These are phyloP conservation scores for Chamaetylas fuelleborni DNA, from an alignment of 2,113 vertebrate genomes.

Conservation along the genomic window DNA sequence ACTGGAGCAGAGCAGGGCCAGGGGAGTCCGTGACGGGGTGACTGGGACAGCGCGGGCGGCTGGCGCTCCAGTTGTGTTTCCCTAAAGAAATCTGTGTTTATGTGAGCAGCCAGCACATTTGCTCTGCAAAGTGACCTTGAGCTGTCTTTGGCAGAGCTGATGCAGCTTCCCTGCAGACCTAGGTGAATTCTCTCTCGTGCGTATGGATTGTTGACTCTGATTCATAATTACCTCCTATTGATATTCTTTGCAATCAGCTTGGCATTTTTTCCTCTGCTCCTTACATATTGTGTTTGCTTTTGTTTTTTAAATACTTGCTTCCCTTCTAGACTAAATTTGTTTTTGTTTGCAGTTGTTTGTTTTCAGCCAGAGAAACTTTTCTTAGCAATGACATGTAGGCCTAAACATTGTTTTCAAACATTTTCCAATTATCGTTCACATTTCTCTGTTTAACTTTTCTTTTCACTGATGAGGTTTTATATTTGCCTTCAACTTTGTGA, in stretches of 20 bases:
- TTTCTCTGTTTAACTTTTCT: slow-evolving; percentile 9
- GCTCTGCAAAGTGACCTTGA: slow-evolving; percentile 34
- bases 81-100: neutral
- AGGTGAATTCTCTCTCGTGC: neutral
- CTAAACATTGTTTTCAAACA: neutral
- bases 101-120: neutral
- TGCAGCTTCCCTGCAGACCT: neutral
- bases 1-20: neutral
- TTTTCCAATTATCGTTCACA: neutral
- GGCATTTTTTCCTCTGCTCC: slow-evolving; percentile 23
- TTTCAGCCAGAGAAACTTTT: neutral
- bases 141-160: slow-evolving; percentile 11
- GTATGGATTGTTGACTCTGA: slow-evolving; percentile 40
- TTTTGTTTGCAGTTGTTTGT: slow-evolving; percentile 39
- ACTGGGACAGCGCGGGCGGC: fast-evolving
- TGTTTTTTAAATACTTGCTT: slow-evolving; percentile 25
- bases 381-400: neutral
- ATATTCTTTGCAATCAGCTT: slow-evolving; percentile 60
- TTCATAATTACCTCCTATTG: slow-evolving; percentile 52
- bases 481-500: neutral
- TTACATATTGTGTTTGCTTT: slow-evolving; percentile 25
- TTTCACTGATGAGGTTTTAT: neutral
- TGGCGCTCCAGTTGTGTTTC: neutral
- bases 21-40: neutral
- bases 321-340: neutral